Evolutionary conservation across 2,113 vertebrate genomes (phyloP), one percentile per base, ranked within the genome.

Genomic region (Coptodon rendalli): DNA sequence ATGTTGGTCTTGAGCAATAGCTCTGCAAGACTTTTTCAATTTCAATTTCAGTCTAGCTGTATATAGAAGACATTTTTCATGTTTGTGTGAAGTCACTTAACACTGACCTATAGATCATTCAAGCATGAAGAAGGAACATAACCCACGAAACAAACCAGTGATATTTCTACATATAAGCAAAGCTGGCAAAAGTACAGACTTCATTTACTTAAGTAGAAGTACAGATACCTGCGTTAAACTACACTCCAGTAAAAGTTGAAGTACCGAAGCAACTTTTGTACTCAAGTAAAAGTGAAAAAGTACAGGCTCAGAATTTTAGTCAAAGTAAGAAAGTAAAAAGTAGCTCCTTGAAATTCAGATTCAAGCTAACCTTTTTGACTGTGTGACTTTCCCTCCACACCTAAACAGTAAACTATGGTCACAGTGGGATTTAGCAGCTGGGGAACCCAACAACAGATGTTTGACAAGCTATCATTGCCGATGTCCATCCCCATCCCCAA

Each of bases 371-470:
- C 17, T n/a, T 66, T 66, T 66, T 38, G 29, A 63, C 61, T 66
- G 61, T 66, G 61, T 36, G 34, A 38, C 61, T 66, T 66, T 66
- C 34, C 61, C 10, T 38, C 61, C 61, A 66, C 19, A 38, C 34
- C 2, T 66, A 66, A 66, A 66, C 17, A 66, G 31, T 66, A 38
- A 66, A 3, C 61, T n/a, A 31, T 31, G 0, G 61, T 66, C 17
- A 66, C 61, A 38, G 61, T 66, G 61, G 61, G 17, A 66, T 66
- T 66, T 38, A 66, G 34, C 61, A 66, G 61, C 17, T 66, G 61
- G 61, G 61, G 10, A 66, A 13, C 17, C 61, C 31, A 66, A 63
- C 59, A 11, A 36, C 59, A 63, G 17, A 63, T 66, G 17, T 66
- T 38, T n/a, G 61, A 66, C 61, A 66, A n/a, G 34, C 31, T 38